These are phyloP conservation scores for Stenotaenia linearis DNA, from an alignment of 2,888 invertebrate genomes.

Conservation along the genomic window DNA sequence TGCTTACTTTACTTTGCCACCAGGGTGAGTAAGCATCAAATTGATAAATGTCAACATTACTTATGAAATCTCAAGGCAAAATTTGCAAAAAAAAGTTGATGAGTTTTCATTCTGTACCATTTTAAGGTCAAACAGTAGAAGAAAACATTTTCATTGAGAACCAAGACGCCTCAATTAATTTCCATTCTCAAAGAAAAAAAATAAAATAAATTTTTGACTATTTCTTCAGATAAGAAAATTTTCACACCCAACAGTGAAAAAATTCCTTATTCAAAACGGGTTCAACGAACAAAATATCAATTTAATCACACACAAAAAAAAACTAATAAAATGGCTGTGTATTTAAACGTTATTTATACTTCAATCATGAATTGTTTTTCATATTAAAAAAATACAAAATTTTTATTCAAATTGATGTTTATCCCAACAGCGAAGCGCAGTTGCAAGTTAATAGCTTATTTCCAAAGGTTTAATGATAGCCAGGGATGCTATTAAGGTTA, in stretches of 20 bases:
- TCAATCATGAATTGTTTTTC: background rate
- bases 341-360: background rate
- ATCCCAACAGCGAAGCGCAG: background rate
- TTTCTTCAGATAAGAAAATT: too few relatives aligned
- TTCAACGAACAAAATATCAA: constrained; percentile 16
- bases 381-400: background rate
- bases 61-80: background rate
- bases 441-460: constrained; percentile 24
- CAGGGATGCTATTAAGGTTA: constrained; percentile 22
- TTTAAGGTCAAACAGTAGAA: background rate
- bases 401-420: background rate
- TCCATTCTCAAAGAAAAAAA: background rate
- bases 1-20: background rate
- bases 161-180: background rate
- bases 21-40: background rate
- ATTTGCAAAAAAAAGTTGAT: background rate
- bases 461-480: constrained; percentile 12
- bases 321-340: background rate
- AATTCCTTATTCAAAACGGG: background rate
- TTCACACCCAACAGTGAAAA: background rate
- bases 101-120: background rate
- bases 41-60: constrained; percentile 9
- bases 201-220: too few relatives aligned
- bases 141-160: background rate
- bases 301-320: background rate